Evolutionary conservation across 2,888 invertebrate species (phyloP).

Genomic region (Schizaphis graminum): DNA sequence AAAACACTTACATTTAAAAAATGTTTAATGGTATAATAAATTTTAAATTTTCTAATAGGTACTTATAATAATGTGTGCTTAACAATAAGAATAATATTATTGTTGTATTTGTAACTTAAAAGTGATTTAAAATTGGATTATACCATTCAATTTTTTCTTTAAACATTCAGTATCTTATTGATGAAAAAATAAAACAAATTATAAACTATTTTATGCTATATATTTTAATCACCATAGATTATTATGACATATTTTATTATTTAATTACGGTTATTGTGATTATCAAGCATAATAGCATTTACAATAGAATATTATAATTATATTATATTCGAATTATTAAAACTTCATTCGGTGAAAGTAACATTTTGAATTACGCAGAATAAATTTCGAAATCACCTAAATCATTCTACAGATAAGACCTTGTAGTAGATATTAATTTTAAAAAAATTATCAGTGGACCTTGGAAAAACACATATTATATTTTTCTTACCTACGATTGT

Average conservation of each 20-base stretch:
- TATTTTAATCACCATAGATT: neutral
- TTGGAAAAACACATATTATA: neutral
- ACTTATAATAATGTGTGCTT: neutral
- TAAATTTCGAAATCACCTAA: neutral
- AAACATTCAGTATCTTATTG: neutral
- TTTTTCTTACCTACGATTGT: neutral
- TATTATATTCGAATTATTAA: neutral
- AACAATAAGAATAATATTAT: neutral
- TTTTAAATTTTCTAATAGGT: neutral
- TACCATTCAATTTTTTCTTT: neutral
- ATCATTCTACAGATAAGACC: neutral
- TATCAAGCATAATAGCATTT: neutral
- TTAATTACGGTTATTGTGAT: too few relatives aligned
- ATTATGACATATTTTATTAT: neutral
- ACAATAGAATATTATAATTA: neutral
- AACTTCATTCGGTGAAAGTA: neutral
- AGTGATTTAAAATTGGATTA: neutral
- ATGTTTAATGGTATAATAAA: neutral
- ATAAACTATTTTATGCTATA: neutral
- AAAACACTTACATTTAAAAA: neutral
- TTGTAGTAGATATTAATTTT: constrained; percentile 8
- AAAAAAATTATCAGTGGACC: neutral
- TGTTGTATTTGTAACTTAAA: neutral
- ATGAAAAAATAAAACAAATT: neutral
- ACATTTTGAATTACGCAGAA: neutral